Evolutionary conservation across 2,113 vertebrate species (phyloP), one percentile per base, ranked within the genome.

Genomic region (Polypterus bichir): DNA sequence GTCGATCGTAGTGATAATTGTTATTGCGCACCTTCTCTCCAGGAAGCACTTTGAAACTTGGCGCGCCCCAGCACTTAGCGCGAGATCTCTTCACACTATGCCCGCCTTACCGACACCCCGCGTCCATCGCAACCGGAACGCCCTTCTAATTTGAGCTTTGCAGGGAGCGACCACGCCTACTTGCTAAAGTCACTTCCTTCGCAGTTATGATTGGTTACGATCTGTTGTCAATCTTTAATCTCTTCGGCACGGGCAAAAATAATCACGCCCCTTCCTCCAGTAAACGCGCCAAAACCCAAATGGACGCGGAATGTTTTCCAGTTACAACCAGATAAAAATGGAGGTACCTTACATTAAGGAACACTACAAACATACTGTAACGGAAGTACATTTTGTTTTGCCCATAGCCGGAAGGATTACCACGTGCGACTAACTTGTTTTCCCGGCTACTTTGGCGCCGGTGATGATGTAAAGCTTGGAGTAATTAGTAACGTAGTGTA

Each of bases 21-120:
- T 27, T 27, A 59, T 10, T 44, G 54, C 9, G 9, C 10, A 10
- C 47, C 27, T 48, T 76, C 57, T 73, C 69, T 68, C 66, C 77
- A 72, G 78, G 86, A 88, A 88, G 86, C 86, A 62, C 86, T 88
- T 88, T 88, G 84, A 88, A 88, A 88, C 82, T 88, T 86, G 84
- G 86, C 86, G 86, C 86, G 84, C 27, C 74, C 86, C 58, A 46
- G 62, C 48, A 81, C 79, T 71, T 68, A 67, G 74, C 70, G 72
- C 77, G 67, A 63, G 57, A 62, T 9, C 0, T 1, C 5, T 1
- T 58, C 79, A 74, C 71, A 74, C 84, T 83, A 44, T 73, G 49
- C 53, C 59, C 66, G 66, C 68, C 69, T 61, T 9, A 65, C 3
- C 58, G 51, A 4, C 59, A 11, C 3, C 3, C 51, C 51, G 51